Conservation (phyloP, 2,797 vertebrate genomes). For the Chelonia mydas region DNA sequence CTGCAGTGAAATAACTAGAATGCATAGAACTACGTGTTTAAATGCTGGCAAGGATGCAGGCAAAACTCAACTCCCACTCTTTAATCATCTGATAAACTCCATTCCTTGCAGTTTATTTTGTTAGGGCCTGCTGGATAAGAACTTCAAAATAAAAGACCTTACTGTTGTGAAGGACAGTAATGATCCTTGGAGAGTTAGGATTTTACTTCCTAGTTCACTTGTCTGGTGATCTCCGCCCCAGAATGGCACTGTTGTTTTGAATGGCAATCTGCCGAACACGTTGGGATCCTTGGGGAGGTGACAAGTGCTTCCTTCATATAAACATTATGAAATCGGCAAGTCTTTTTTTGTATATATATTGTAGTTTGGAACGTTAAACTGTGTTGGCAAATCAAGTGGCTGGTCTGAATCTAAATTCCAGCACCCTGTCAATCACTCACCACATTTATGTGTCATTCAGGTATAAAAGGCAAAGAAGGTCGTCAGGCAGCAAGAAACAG, state of each 20-base stretch:
- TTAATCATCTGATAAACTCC: neutral
- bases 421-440: neutral
- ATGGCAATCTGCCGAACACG: neutral
- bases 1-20: neutral
- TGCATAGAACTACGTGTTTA: neutral
- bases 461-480: slow-evolving; percentile 98
- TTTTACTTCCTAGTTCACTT: neutral
- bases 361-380: neutral
- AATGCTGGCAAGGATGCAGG: fast-evolving
- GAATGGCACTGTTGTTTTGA: neutral
- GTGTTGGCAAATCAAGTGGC: neutral
- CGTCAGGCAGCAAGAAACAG: slow-evolving; percentile 97
- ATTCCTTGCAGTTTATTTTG: neutral
- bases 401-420: fast-evolving
- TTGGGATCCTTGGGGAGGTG: neutral
- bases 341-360: fast-evolving
- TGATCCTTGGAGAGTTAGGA: fast-evolving
- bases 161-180: neutral
- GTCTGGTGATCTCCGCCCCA: too few relatives aligned
- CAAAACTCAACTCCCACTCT: neutral
- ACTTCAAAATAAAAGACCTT: neutral
- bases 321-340: neutral
- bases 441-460: slow-evolving; percentile 68
- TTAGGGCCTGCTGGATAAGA: neutral
- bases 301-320: neutral